phyloP scores from a whole-genome alignment of 2,113 vertebrate species.

The Anhinga rufa region DNA sequence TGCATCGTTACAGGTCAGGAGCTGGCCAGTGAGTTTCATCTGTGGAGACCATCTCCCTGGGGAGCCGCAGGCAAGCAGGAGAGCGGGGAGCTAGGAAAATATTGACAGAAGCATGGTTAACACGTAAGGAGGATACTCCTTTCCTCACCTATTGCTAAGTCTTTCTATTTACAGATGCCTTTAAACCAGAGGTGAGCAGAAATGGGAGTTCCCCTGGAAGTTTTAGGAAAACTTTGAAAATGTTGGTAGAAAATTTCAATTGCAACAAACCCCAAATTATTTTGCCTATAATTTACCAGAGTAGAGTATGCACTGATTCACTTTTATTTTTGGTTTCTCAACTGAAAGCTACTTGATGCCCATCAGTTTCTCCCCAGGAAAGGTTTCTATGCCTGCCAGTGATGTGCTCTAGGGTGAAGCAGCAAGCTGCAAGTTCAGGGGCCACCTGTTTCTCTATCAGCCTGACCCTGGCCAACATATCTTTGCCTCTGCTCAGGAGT shows the following conservation, averaged over 20 bases:
- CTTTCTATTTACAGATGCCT: constrained; percentile 32
- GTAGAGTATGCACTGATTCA: background rate
- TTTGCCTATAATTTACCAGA: background rate
- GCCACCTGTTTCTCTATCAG: background rate
- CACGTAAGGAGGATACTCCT: background rate
- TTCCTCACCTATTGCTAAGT: background rate
- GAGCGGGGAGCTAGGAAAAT: background rate
- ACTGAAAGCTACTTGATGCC: background rate
- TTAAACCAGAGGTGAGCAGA: background rate
- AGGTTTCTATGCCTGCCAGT: background rate
- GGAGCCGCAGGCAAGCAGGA: background rate
- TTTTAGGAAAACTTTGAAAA: background rate
- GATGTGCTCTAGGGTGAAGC: background rate
- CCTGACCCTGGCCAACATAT: background rate
- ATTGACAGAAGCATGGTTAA: background rate
- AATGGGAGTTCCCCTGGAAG: background rate
- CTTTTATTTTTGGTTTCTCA: background rate
- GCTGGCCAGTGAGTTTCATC: background rate
- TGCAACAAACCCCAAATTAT: background rate
- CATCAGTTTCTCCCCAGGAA: background rate
- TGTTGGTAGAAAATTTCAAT: background rate
- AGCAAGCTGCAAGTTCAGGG: background rate
- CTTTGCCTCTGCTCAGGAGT: background rate
- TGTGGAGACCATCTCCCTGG: background rate
- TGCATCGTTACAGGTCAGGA: background rate